A percentile compares a stretch with the other conserved stretches of the same genome.
These are phyloP conservation scores for Plebejus melissa DNA, from an alignment of 2,888 invertebrate species.

Conservation along the genomic window DNA sequence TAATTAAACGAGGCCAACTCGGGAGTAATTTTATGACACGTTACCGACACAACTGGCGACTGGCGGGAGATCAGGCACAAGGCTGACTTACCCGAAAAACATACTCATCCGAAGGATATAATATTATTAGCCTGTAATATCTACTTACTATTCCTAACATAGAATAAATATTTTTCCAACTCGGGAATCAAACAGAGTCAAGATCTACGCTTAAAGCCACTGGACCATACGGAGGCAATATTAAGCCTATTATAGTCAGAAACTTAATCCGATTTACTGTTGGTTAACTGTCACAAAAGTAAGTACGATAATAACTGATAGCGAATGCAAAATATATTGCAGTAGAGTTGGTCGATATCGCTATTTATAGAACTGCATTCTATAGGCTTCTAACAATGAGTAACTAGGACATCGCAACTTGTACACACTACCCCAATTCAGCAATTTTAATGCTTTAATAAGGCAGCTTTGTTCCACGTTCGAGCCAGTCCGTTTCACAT, in stretches of 20 bases:
- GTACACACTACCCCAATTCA: neutral
- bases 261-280: neutral
- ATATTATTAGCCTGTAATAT: neutral
- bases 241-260: neutral
- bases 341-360: constrained; percentile 42
- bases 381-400: constrained; percentile 50
- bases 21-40: no score
- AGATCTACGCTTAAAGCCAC: neutral
- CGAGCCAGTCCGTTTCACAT: no score
- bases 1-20: no score
- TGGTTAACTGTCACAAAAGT: no score
- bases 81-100: neutral
- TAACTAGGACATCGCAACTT: constrained; percentile 36
- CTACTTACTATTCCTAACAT: neutral
- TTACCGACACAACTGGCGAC: no score
- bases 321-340: constrained; percentile 30
- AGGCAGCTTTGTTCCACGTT: neutral
- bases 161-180: neutral
- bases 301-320: neutral
- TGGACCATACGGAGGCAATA: neutral
- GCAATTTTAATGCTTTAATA: neutral
- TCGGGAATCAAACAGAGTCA: neutral
- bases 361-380: constrained; percentile 52
- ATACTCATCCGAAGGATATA: neutral
- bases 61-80: no score